A percentile compares a stretch with the other conserved stretches of the same genome.
Conservation (phyloP, 1,140 invertebrate genomes). For the Rhyzopertha dominica region DNA sequence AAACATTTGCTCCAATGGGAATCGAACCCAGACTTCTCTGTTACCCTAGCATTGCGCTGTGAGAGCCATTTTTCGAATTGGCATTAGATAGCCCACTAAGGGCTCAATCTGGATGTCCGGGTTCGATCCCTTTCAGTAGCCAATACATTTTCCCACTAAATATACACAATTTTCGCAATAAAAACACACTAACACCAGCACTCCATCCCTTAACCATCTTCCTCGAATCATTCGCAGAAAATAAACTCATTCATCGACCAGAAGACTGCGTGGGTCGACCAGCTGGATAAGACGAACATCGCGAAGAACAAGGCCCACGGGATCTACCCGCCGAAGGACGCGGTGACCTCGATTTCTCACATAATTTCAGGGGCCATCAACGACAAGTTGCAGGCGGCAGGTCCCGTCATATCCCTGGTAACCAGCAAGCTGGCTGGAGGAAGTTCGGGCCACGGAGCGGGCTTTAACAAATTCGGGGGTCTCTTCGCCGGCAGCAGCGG, state of each 20-base stretch:
- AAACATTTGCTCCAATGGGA: no score
- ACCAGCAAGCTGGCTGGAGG: constrained; percentile 53
- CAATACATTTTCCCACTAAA: no score
- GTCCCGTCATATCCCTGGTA: constrained; percentile 55
- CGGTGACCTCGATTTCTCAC: constrained; percentile 45
- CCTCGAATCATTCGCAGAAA: constrained; percentile 67
- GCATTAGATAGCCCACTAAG: no score
- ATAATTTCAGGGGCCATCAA: constrained; percentile 49
- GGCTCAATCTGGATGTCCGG: no score
- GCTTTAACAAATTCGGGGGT: constrained; percentile 48
- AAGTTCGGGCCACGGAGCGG: constrained; percentile 48
- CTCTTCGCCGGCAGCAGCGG: constrained; percentile 31
- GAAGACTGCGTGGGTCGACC: constrained; percentile 62
- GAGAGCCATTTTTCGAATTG: no score
- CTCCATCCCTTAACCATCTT: no score
- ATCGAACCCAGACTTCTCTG: no score
- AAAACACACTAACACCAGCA: no score
- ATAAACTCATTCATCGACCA: constrained; percentile 70
- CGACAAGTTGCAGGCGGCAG: constrained; percentile 49
- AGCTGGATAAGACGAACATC: constrained; percentile 64
- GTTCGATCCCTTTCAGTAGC: no score
- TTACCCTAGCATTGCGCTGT: no score
- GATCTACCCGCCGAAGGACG: constrained; percentile 56
- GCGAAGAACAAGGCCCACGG: constrained; percentile 67
- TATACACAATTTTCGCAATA: no score